Base-by-base conservation (phyloP, 2,797 vertebrate species). In the Eutrigla gurnardus region DNA sequence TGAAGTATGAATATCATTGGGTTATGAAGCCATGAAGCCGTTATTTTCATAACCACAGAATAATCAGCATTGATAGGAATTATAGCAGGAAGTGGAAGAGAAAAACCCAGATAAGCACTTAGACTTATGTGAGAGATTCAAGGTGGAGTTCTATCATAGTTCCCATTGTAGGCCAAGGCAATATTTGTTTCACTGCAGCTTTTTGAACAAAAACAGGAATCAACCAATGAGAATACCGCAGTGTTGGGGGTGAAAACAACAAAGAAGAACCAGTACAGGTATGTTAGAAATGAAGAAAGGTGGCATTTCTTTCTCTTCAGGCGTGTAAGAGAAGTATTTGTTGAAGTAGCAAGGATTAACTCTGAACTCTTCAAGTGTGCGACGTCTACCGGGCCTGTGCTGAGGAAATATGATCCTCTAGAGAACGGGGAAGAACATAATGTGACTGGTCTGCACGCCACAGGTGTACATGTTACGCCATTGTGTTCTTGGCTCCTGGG, bases 201-300 rank as follows among this genome's bases (percentile, higher is more conserved):
- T 61, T 45, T 25, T 53, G 12, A 70, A 39, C 55, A 65, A 78
- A 68, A 80, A 69, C n/a, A 52, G 15, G 46, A 57, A 15, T 36
- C 57, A 52, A 50, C 69, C 68, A 54, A 70, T 70, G n/a, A 55
- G 43, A 84, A 71, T 32, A 12, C 9, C 10, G 12, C 54, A 12
- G 40, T 0, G 18, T 39, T 40, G 32, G 17, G 12, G 12, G 42
- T 47, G 33, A 37, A 33, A 54, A 58, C 65, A 70, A 61, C 66
- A 53, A 49, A 53, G 77, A 75, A 73, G 4, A 63, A 57, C 35
- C 40, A 33, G 3, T 66, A 18, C 47, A 81, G 83, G 76, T 65
- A 92, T 88, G 86, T 46, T 10, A 63, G 55, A 86, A 90, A 94
- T 93, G 91, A 86, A 77, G 89, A 49, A 50, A 0, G 76, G 60